A percentile compares a stretch with the other conserved stretches of the same genome.
phyloP scores from a whole-genome alignment of 2,113 vertebrate species.

The Mormyrus iriodes region DNA sequence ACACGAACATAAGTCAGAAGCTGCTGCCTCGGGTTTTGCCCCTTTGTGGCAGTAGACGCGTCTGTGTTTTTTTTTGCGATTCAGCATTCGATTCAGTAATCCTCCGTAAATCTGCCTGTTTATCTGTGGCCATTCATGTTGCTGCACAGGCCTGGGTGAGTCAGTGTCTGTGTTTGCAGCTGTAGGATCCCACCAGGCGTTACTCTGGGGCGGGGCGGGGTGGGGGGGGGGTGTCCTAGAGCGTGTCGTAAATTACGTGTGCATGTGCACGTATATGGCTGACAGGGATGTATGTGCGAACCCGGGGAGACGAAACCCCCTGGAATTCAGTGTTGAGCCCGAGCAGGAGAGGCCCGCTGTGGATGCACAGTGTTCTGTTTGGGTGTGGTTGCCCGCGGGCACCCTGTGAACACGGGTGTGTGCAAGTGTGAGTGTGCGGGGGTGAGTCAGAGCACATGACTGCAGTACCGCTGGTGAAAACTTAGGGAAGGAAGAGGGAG shows the following conservation, averaged over 20 bases:
- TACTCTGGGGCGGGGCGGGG: not conserved
- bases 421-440: not conserved
- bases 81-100: not conserved
- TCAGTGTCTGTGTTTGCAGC: not conserved
- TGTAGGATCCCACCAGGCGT: not conserved
- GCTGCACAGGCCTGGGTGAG: not conserved
- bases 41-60: no score
- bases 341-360: not conserved
- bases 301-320: no score
- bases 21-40: not conserved
- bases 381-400: conserved; percentile 24
- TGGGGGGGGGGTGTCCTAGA: not conserved
- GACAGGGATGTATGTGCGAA: not conserved
- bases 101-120: not conserved
- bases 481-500: conserved; percentile 37
- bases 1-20: not conserved
- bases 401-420: not conserved
- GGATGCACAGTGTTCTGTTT: not conserved
- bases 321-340: not conserved
- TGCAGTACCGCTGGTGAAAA: conserved; percentile 54
- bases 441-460: conserved; percentile 60
- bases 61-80: not conserved
- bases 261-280: not conserved
- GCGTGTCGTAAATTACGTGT: not conserved
- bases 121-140: not conserved